These are phyloP conservation scores for Trichonephila clavata DNA, from an alignment of 1,140 invertebrate species.

Conservation along the genomic window DNA sequence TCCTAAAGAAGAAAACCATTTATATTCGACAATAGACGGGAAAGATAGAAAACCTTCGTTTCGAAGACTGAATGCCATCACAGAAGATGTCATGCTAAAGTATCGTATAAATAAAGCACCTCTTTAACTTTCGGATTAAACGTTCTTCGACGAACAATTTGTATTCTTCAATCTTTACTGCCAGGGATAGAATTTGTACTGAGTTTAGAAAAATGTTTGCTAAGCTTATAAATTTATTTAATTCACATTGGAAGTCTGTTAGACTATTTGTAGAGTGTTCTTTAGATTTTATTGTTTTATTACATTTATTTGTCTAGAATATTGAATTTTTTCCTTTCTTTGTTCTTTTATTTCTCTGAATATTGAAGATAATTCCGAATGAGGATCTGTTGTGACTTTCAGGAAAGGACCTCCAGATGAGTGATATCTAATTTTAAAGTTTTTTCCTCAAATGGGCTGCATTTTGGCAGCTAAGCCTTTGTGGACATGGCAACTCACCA, in stretches of 20 bases:
- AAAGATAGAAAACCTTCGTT: constrained; percentile 6
- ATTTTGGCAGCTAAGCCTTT: too few species aligned
- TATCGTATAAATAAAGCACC: constrained; percentile 15
- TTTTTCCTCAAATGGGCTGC: too few species aligned
- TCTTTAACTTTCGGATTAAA: constrained; percentile 10
- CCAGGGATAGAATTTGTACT: background rate
- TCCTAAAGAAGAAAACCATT: background rate
- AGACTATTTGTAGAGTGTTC: background rate
- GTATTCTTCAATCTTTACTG: constrained; percentile 27
- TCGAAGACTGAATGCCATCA: background rate
- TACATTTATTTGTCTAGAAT: background rate
- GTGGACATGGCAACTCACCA: too few species aligned
- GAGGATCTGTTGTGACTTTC: too few species aligned
- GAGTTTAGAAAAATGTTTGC: background rate
- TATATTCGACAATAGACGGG: background rate
- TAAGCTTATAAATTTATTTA: constrained; percentile 6
- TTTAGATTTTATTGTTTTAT: background rate
- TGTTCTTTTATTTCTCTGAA: too few species aligned
- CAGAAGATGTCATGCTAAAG: constrained; percentile 4
- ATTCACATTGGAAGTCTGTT: background rate
- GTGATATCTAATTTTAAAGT: too few species aligned
- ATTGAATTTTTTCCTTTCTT: background rate
- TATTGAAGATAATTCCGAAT: too few species aligned
- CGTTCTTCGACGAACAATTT: background rate
- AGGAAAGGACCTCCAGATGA: too few species aligned